phyloP scores from a whole-genome alignment of 1,140 invertebrate genomes.

The Ooceraea biroi region DNA sequence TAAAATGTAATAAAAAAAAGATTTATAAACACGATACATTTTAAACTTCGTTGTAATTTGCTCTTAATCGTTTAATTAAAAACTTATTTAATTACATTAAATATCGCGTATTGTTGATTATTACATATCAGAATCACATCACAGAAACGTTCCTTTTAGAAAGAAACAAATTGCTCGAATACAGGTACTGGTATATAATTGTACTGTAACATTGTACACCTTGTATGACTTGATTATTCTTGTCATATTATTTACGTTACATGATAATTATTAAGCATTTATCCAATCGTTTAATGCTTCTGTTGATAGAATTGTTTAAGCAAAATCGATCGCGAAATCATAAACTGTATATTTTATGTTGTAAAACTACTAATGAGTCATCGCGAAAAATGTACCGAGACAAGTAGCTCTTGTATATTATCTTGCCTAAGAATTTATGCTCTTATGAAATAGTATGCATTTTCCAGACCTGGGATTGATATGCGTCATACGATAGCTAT shows the following conservation, averaged over 20 bases:
- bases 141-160: too few species aligned
- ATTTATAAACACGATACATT: not conserved
- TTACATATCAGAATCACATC: too few species aligned
- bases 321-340: not conserved
- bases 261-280: conserved; percentile 2
- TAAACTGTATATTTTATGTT: not conserved
- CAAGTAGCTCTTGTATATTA: conserved; percentile 16
- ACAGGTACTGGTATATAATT: too few species aligned
- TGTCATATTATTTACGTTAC: too few species aligned
- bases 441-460: conserved; percentile 14
- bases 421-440: not conserved
- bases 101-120: too few species aligned
- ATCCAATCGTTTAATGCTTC: conserved; percentile 2
- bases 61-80: too few species aligned
- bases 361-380: conserved; percentile 37
- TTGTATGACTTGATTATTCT: too few species aligned
- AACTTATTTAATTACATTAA: too few species aligned
- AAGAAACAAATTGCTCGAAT: too few species aligned
- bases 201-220: too few species aligned
- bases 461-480: conserved; percentile 41
- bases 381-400: not conserved
- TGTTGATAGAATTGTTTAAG: not conserved
- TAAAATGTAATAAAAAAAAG: not conserved
- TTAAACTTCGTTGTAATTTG: not conserved
- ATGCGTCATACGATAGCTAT: conserved; percentile 22